Conservation (phyloP, 2,113 vertebrate species). For the Morone chrysops region DNA sequence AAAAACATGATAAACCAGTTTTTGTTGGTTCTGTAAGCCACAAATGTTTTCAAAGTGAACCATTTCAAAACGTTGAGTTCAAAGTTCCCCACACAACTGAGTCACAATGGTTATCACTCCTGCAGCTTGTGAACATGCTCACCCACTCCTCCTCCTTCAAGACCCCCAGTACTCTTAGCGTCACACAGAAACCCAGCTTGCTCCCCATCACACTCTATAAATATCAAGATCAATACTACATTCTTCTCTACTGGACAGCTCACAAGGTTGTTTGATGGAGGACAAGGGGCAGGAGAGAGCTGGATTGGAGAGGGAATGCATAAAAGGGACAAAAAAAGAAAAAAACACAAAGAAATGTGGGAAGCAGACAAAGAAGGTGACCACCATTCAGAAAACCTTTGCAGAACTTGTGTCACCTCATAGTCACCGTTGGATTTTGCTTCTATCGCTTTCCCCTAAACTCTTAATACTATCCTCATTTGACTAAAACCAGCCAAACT, state of each 20-base stretch:
- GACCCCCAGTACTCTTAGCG: conserved; percentile 17
- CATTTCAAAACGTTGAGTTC: conserved; percentile 28
- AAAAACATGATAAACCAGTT: not conserved
- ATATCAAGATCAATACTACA: conserved; percentile 47
- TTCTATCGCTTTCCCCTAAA: conserved; percentile 13
- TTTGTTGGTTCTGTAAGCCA: conserved; percentile 12
- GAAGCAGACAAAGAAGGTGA: not conserved
- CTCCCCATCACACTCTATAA: conserved; percentile 23
- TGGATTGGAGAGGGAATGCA: not conserved
- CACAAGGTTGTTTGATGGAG: not conserved
- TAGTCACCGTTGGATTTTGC: conserved; percentile 1
- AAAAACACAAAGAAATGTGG: not conserved
- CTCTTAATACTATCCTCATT: conserved; percentile 10
- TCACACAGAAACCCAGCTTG: conserved; percentile 3
- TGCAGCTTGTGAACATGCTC: conserved; percentile 19
- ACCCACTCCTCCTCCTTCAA: conserved; percentile 26
- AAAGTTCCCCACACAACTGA: conserved; percentile 47
- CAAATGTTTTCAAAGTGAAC: conserved; percentile 39
- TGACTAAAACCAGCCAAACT: conserved; percentile 24
- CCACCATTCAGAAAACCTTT: conserved; percentile 1
- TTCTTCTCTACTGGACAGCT: conserved; percentile 14
- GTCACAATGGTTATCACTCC: conserved; percentile 16
- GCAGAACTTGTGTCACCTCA: not conserved
- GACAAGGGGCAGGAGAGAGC: not conserved
- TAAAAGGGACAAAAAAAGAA: not conserved